Conservation (phyloP, 2,888 invertebrate genomes). For the Erpobdella octoculata region DNA sequence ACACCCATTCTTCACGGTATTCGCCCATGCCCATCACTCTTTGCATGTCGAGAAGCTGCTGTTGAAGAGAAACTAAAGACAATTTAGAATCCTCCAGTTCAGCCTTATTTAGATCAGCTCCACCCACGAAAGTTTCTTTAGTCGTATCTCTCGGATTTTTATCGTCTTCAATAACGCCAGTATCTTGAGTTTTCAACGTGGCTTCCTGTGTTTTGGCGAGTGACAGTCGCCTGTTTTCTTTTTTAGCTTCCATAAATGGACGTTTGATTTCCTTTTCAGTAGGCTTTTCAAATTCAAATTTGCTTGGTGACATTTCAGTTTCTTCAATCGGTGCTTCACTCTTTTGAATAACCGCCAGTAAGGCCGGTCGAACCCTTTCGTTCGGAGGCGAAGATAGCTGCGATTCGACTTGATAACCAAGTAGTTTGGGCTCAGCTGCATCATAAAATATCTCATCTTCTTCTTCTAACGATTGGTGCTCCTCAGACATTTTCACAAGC, state of each 20-base stretch:
- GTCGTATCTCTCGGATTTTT: slow-evolving; percentile 31
- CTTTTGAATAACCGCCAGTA: slow-evolving; percentile 28
- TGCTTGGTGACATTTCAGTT: slow-evolving; percentile 31
- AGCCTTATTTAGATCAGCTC: slow-evolving; percentile 30
- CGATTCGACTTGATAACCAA: slow-evolving; percentile 27
- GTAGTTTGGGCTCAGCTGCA: slow-evolving; percentile 35
- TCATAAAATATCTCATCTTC: slow-evolving; percentile 38
- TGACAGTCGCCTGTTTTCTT: slow-evolving; percentile 31
- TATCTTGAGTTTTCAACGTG: slow-evolving; percentile 25
- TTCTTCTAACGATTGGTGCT: slow-evolving; percentile 34
- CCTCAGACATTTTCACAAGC: slow-evolving; percentile 30
- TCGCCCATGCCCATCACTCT: slow-evolving; percentile 33
- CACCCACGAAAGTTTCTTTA: slow-evolving; percentile 31
- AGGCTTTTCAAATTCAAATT: slow-evolving; percentile 30
- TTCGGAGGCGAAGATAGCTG: slow-evolving; percentile 29
- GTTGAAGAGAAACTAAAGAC: slow-evolving; percentile 33
- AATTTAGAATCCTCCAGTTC: slow-evolving; percentile 30
- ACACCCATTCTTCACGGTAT: slow-evolving; percentile 33
- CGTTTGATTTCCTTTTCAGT: slow-evolving; percentile 33
- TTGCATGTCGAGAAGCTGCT: slow-evolving; percentile 35
- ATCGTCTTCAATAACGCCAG: slow-evolving; percentile 30
- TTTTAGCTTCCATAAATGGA: slow-evolving; percentile 30
- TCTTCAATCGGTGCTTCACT: slow-evolving; percentile 27
- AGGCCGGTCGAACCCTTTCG: slow-evolving; percentile 13
- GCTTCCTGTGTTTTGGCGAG: slow-evolving; percentile 32